Evolutionary conservation across 2,113 vertebrate species (phyloP).

Genomic region (Sprattus sprattus): DNA sequence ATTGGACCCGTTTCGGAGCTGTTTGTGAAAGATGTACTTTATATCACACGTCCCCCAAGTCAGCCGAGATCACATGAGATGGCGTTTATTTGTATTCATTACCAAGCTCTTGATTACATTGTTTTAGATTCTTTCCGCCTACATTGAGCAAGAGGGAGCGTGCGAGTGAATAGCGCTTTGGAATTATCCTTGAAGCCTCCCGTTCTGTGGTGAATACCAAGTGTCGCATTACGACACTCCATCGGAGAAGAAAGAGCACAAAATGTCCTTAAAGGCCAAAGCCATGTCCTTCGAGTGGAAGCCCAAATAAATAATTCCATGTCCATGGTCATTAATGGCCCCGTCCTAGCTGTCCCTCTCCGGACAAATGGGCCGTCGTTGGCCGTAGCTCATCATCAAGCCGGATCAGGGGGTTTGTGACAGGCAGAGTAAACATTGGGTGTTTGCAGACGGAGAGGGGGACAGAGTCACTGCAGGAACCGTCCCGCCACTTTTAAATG

Average conservation of each 20-base stretch:
- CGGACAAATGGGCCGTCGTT: too few species aligned
- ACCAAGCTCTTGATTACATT: slow-evolving; percentile 55
- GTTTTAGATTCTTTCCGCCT: slow-evolving; percentile 57
- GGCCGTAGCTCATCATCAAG: too few species aligned
- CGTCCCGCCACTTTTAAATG: too few species aligned
- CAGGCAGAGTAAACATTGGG: slow-evolving; percentile 43
- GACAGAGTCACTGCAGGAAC: too few species aligned
- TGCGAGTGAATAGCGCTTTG: slow-evolving; percentile 62
- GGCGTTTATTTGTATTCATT: slow-evolving; percentile 48
- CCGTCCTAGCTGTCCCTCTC: background rate
- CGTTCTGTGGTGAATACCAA: slow-evolving; percentile 60
- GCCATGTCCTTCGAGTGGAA: background rate
- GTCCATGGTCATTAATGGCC: background rate
- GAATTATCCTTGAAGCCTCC: slow-evolving; percentile 56
- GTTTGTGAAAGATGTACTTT: slow-evolving; percentile 52
- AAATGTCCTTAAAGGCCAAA: slow-evolving; percentile 17
- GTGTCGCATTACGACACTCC: slow-evolving; percentile 50
- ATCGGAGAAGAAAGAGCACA: slow-evolving; percentile 48
- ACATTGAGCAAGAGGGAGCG: slow-evolving; percentile 58
- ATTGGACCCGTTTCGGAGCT: slow-evolving; percentile 49
- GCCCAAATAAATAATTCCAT: background rate
- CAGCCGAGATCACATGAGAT: slow-evolving; percentile 35
- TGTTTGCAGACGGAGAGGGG: slow-evolving; percentile 54
- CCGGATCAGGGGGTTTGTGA: background rate
- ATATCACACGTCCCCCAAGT: slow-evolving; percentile 30